Percentiles rank a stretch among this genome's conserved stretches.
These are phyloP conservation scores for Drosophila recens DNA, from an alignment of 2,888 invertebrate genomes.

Conservation along the genomic window DNA sequence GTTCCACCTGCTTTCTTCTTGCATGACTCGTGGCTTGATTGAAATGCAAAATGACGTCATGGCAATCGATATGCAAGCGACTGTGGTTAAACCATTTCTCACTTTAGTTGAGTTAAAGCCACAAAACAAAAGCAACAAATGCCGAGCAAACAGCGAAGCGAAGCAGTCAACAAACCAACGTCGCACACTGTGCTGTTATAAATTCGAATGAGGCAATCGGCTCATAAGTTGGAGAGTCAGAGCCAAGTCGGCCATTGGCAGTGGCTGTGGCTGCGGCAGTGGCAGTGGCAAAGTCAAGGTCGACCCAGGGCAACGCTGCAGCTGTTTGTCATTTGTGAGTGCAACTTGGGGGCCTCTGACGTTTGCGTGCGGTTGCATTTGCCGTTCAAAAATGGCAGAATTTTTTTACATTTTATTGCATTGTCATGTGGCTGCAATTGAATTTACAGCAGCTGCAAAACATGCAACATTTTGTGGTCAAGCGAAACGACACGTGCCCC, in stretches of 20 bases:
- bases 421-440: conserved; percentile 73
- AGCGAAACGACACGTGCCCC: conserved; percentile 61
- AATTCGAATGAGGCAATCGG: conserved; percentile 46
- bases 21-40: conserved; percentile 42
- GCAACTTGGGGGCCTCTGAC: conserved; percentile 4
- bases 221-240: conserved; percentile 14
- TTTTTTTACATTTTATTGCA: conserved; percentile 62
- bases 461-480: conserved; percentile 77
- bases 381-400: conserved; percentile 42
- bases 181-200: conserved; percentile 39
- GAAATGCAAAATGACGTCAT: conserved; percentile 59
- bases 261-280: conserved; percentile 38
- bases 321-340: conserved; percentile 48
- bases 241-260: conserved; percentile 46
- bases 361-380: conserved; percentile 59
- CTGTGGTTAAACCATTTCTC: conserved; percentile 54
- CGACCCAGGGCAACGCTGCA: conserved; percentile 55
- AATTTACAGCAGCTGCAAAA: conserved; percentile 60
- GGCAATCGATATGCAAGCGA: conserved; percentile 63
- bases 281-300: conserved; percentile 70
- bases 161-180: conserved; percentile 35
- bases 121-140: conserved; percentile 13
- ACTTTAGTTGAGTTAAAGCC: conserved; percentile 25
- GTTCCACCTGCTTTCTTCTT: conserved; percentile 53
- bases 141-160: conserved; percentile 20